Percentiles rank a stretch among this genome's conserved stretches.
These are phyloP conservation scores for Dromiciops gliroides DNA, from an alignment of 2,113 vertebrate species.

Conservation along the genomic window DNA sequence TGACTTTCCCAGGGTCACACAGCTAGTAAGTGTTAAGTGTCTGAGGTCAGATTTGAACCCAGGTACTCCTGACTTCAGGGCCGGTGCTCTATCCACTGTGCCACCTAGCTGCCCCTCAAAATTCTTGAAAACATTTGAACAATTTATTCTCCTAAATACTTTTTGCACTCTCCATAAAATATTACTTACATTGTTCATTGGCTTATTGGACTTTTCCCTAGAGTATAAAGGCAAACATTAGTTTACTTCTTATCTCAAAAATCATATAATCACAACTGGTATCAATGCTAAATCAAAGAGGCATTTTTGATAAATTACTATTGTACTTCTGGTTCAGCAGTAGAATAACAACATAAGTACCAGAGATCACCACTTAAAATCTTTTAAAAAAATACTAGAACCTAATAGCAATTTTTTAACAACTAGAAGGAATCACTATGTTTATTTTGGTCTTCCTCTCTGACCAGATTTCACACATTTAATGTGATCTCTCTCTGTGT, in stretches of 20 bases:
- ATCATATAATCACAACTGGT: background rate
- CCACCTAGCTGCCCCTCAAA: too few species aligned
- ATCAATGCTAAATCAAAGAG: background rate
- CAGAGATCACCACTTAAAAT: rapidly evolving
- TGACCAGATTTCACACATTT: too few species aligned
- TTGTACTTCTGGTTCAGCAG: background rate
- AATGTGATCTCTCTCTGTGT: background rate
- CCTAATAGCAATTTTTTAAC: background rate
- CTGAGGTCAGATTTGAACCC: too few species aligned
- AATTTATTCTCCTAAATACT: constrained; percentile 18
- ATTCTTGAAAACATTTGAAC: constrained; percentile 46
- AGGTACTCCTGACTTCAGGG: too few species aligned
- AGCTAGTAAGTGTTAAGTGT: too few species aligned
- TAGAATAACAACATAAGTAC: background rate
- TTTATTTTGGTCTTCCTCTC: too few species aligned
- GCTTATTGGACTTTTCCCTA: constrained; percentile 16
- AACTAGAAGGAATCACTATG: background rate
- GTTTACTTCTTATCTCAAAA: background rate
- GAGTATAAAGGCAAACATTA: background rate
- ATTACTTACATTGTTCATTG: constrained; percentile 33
- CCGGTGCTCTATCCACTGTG: too few species aligned
- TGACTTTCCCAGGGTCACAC: too few species aligned
- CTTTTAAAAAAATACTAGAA: background rate
- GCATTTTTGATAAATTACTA: background rate
- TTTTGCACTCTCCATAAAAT: constrained; percentile 36